Evolutionary conservation across 2,797 vertebrate genomes (phyloP).

Genomic region (Capromys pilorides): DNA sequence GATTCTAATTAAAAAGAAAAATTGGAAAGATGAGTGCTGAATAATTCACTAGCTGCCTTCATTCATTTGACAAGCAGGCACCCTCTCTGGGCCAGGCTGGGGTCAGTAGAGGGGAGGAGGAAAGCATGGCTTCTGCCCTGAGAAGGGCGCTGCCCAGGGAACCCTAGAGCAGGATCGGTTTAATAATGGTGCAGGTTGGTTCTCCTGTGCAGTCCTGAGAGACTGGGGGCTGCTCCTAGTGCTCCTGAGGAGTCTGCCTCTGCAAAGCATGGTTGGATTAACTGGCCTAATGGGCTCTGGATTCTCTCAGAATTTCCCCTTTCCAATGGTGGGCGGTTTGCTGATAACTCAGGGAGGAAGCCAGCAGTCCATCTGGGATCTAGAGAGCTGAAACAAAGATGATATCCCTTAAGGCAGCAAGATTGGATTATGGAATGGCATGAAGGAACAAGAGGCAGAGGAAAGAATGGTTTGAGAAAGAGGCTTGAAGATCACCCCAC

Average conservation of each 20-base stretch:
- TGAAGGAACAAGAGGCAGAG: not conserved
- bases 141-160: not conserved
- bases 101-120: not conserved
- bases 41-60: slow-evolving; percentile 13
- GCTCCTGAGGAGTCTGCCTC: not conserved
- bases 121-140: not conserved
- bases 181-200: no score
- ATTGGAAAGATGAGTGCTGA: not conserved
- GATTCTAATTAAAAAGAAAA: slow-evolving; percentile 58
- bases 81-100: not conserved
- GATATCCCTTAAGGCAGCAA: not conserved
- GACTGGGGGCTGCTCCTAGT: not conserved
- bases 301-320: not conserved
- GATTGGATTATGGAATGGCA: not conserved
- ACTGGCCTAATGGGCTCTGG: not conserved
- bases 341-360: not conserved
- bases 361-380: not conserved
- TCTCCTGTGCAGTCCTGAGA: not conserved
- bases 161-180: not conserved
- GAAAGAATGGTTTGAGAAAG: not conserved
- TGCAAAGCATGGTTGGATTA: not conserved
- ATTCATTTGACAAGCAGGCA: not conserved
- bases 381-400: not conserved
- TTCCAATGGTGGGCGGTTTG: not conserved
- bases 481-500: not conserved